Evolutionary conservation across 2,113 vertebrate species (phyloP).

Genomic region (Enhydra lutris): DNA sequence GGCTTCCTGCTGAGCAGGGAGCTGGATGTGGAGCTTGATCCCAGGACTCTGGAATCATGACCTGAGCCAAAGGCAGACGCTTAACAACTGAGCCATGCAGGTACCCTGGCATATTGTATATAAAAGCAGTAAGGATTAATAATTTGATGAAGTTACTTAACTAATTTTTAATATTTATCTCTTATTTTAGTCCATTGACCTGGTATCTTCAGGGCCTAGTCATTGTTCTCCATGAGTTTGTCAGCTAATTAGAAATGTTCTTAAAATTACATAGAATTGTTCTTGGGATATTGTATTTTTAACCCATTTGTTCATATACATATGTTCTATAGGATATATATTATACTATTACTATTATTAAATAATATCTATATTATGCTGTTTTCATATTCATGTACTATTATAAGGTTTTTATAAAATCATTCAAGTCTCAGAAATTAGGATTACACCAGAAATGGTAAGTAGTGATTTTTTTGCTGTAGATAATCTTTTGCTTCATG

Average conservation of each 20-base stretch:
- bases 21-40: too few relatives aligned
- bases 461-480: background rate
- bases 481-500: background rate
- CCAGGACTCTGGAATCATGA: too few relatives aligned
- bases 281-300: background rate
- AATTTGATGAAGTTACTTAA: background rate
- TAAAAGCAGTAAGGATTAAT: background rate
- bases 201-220: background rate
- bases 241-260: background rate
- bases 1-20: too few relatives aligned
- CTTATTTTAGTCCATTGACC: background rate
- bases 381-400: background rate
- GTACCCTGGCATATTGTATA: background rate
- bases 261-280: background rate
- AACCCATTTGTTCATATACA: background rate
- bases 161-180: background rate
- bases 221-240: slow-evolving; percentile 4
- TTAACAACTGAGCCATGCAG: too few relatives aligned
- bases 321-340: background rate
- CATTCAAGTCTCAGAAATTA: background rate
- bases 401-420: slow-evolving; percentile 25
- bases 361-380: background rate
- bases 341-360: background rate
- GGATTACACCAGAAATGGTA: background rate
- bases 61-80: too few relatives aligned